These are phyloP conservation scores for Pithys albifrons DNA, from an alignment of 2,113 vertebrate genomes.

Conservation along the genomic window DNA sequence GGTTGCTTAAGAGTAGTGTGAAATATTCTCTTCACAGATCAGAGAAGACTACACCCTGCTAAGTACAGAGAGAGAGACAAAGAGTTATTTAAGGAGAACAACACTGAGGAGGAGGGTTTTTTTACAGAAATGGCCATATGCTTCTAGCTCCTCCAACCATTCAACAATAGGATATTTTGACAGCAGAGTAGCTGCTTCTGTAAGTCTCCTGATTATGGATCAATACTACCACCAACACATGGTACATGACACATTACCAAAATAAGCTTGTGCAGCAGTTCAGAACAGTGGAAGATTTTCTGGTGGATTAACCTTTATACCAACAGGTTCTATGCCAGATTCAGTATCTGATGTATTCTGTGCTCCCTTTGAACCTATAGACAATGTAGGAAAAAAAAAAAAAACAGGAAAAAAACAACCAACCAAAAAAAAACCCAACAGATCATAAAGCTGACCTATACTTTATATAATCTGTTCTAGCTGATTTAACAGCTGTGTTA, in stretches of 20 bases:
- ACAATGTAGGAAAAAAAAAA: fast-evolving
- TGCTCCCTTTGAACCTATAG: not conserved
- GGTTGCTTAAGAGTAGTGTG: not conserved
- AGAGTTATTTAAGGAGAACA: not conserved
- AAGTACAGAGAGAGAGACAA: not conserved
- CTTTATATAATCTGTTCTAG: not conserved
- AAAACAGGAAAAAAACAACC: too few species aligned
- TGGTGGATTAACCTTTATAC: not conserved
- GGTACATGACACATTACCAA: not conserved
- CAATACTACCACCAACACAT: not conserved
- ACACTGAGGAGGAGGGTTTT: not conserved
- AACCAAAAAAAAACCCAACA: not conserved
- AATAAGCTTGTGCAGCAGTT: not conserved
- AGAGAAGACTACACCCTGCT: not conserved
- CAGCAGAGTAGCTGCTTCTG: not conserved
- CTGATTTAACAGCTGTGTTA: not conserved
- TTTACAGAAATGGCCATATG: not conserved
- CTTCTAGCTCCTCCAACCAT: not conserved
- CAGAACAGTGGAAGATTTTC: not conserved
- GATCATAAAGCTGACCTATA: not conserved
- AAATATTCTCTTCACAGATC: not conserved
- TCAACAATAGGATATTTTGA: not conserved
- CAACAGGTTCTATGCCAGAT: not conserved
- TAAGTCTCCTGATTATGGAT: not conserved
- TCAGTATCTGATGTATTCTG: not conserved